Evolutionary conservation across 2,888 invertebrate genomes (phyloP), one percentile per base, ranked within the genome.

Genomic region (Scrobipalpa atriplicella): DNA sequence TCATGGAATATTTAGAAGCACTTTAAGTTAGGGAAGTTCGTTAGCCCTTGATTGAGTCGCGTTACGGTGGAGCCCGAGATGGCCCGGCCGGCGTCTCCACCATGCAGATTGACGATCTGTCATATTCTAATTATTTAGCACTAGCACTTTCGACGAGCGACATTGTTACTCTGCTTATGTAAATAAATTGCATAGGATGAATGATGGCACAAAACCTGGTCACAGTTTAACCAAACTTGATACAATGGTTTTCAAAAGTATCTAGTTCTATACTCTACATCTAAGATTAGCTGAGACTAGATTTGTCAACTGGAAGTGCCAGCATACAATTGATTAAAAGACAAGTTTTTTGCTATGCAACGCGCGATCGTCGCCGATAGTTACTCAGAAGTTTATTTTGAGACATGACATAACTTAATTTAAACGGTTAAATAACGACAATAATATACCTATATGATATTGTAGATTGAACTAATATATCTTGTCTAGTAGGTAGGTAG

Each of bases 1-100:
- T 79, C 81, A 84, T 82, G 87, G 84, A 89, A 92, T 92, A 90
- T 90, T 91, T 80, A 92, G 82, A 75, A 83, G 85, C 90, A 91
- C 91, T 92, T 80, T 82, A 91, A 92, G 82, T 92, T 90, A 74
- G 83, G 78, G 73, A 87, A 91, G 85, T 91, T 89, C 83, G 86
- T 90, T 86, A 85, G 83, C 84, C 78, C 84, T 83, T 86, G 86
- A 90, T 90, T 88, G 84, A 83, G 84, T 82, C 81, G 75, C 74
- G 72, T 72, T 71, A 66, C 69, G 65, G 64, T 68, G 73, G 73
- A 72, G 71, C 69, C 72, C 69, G 69, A 70, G 54, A 68, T 62
- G 66, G 66, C 19, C n/a, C 6, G 18, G 9, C 29, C 3, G 38
- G 2, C 36, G 5, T 52, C 62, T 68, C 51, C 60, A 19, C 51